phyloP scores from a whole-genome alignment of 37 sponge, comb jelly and placozoan species.

The Hormiphora californensis region DNA sequence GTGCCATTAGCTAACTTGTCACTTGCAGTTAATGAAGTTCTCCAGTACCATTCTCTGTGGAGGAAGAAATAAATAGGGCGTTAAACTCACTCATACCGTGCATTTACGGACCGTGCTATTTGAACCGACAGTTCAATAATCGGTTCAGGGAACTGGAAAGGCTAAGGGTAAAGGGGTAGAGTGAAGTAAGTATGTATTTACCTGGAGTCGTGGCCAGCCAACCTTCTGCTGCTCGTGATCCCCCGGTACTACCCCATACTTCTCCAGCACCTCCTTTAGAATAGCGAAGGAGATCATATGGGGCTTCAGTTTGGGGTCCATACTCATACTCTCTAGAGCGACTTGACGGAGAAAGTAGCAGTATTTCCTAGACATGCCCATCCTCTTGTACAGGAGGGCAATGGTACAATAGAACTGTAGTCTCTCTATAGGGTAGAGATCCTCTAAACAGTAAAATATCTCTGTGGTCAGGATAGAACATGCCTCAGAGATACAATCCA shows the following conservation, averaged over 20 bases:
- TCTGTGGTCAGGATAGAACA: conserved; percentile 44
- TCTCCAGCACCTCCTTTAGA: conserved; percentile 5
- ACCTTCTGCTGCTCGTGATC: not conserved
- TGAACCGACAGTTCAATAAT: too few species aligned
- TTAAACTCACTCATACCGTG: too few species aligned
- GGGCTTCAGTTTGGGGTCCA: not conserved
- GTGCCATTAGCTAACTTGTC: conserved; percentile 33
- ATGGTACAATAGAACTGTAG: conserved; percentile 43
- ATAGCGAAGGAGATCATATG: conserved; percentile 12
- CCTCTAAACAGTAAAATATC: conserved; percentile 47
- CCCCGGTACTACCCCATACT: conserved; percentile 39
- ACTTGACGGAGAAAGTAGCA: not conserved
- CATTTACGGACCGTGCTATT: too few species aligned
- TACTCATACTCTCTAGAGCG: conserved; percentile 11
- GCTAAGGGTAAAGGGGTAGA: too few species aligned
- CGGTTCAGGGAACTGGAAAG: too few species aligned
- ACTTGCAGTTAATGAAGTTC: too few species aligned
- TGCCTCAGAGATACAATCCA: conserved; percentile 25
- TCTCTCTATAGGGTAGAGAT: conserved; percentile 2
- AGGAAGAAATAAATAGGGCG: too few species aligned
- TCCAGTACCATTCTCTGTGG: too few species aligned
- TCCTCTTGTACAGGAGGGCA: conserved; percentile 17
- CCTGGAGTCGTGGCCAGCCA: conserved; percentile 49
- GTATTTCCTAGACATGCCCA: conserved; percentile 47
- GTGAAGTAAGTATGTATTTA: too few species aligned